These are phyloP conservation scores for Bos indicus DNA, from an alignment of 2,113 vertebrate species.

Conservation along the genomic window DNA sequence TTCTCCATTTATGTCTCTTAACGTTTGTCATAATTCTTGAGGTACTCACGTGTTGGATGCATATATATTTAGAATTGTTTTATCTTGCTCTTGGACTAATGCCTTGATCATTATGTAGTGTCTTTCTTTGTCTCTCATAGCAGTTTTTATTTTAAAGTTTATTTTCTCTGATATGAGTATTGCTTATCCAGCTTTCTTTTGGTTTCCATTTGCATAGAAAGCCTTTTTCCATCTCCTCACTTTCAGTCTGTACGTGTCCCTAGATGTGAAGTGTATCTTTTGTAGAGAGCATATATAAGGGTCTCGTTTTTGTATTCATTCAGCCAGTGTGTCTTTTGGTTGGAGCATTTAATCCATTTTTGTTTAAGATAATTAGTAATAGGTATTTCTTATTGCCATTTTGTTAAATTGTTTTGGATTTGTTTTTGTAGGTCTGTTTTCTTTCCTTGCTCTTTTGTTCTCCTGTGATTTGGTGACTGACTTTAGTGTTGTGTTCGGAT, in stretches of 20 bases:
- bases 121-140: background rate
- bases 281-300: background rate
- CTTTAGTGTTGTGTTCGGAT: background rate
- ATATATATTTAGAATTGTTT: background rate
- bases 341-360: background rate
- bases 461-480: background rate
- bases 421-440: background rate
- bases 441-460: background rate
- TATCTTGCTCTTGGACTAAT: background rate
- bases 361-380: background rate
- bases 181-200: background rate
- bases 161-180: background rate
- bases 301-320: background rate
- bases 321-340: background rate
- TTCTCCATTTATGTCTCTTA: background rate
- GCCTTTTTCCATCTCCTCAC: background rate
- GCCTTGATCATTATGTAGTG: background rate
- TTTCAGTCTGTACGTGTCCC: background rate
- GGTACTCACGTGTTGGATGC: background rate
- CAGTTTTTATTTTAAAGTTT: background rate
- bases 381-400: background rate
- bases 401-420: background rate
- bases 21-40: background rate
- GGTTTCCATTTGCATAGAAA: background rate
- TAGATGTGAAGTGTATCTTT: background rate